A percentile compares a stretch with the other conserved stretches of the same genome.
Conservation (phyloP, 2,113 vertebrate genomes). For the Apteryx mantelli region DNA sequence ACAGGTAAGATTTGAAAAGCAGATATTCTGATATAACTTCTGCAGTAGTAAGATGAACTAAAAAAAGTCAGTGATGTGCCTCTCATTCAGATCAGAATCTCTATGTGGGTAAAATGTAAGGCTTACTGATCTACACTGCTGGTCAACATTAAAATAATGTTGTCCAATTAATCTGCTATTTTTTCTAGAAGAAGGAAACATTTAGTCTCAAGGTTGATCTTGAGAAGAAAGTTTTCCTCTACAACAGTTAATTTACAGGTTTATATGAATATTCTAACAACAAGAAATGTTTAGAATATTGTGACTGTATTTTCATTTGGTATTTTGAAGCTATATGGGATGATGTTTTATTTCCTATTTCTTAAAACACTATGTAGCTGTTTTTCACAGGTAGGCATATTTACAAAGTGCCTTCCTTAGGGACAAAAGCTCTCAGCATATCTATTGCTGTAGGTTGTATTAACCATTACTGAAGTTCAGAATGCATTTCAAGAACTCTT, state of each 20-base stretch:
- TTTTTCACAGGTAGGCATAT: not conserved
- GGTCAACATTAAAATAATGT: not conserved
- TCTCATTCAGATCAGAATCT: not conserved
- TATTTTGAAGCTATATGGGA: not conserved
- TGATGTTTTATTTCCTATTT: not conserved
- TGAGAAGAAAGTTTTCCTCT: not conserved
- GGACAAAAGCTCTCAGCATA: not conserved
- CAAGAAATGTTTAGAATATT: not conserved
- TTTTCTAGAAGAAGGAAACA: not conserved
- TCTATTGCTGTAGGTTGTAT: not conserved
- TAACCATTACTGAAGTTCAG: not conserved
- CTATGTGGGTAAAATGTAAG: not conserved
- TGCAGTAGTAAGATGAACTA: not conserved
- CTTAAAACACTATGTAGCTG: not conserved
- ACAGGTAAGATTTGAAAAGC: constrained; percentile 73
- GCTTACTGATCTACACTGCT: not conserved
- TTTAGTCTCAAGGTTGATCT: not conserved
- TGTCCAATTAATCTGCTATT: not conserved
- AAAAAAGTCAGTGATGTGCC: not conserved
- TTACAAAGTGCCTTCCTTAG: not conserved
- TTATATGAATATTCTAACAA: not conserved
- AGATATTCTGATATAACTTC: not conserved
- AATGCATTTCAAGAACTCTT: not conserved
- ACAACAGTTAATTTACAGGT: not conserved
- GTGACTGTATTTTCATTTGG: not conserved